Evolutionary conservation across 2,113 vertebrate genomes (phyloP), one percentile per base, ranked within the genome.

Genomic region (Vimba vimba): DNA sequence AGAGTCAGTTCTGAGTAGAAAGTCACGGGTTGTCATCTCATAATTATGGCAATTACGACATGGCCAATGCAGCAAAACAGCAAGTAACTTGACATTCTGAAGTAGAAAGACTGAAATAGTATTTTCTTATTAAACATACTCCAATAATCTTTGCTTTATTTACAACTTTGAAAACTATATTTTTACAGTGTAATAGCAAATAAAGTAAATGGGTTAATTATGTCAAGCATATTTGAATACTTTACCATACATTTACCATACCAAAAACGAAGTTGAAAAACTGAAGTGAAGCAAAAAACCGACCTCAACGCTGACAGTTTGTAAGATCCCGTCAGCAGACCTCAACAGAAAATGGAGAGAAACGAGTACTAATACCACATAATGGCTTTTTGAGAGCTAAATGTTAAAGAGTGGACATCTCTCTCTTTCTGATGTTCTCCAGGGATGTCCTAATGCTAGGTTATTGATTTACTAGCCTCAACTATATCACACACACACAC

Each of bases 401-500:
- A 43, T 47, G 73, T 50, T 50, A 50, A 75, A 75, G 73, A 45
- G n/a, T 45, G 73, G 50, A 75, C 23, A 27, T 27, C 73, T 50
- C n/a, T 75, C 73, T 50, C 13, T 12, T 43, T 71, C 68, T 43
- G 3, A 75, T 50, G 45, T 75, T 75, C 43, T 75, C n/a, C 73
- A 50, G 73, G n/a, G 73, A 50, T 50, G 13, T 75, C n/a, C 73
- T 75, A 75, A 75, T 75, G 73, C 73, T 75, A 17, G 33, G 33
- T 83, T 83, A 74, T 83, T 83, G 82, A 83, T 83, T 83, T 59
- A 74, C 68, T 83, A 25, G 82, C 82, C 68, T 60, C 36, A 43
- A 12, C 33, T 71, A 71, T 23, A 69, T 0, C 52, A 33, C 30
- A 68, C 30, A 36, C 64, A 68, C 64, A 13, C 47, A 47, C 64